Conservation (phyloP, 53 echinoderm and acorn worm species). For the Stichopus horrens region DNA sequence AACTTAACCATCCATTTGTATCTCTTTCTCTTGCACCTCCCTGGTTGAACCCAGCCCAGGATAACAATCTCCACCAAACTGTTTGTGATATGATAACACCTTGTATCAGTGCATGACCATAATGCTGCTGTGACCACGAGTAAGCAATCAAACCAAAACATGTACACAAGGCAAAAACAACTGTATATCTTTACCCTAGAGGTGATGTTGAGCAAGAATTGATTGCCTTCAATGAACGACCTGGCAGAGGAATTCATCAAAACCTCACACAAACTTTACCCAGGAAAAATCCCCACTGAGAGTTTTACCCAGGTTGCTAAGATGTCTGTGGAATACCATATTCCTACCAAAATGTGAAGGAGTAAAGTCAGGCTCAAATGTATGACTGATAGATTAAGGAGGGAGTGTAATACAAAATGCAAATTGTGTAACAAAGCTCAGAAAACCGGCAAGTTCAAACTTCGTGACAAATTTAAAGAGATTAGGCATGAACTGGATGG, state of each 20-base stretch:
- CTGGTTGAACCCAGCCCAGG: too few relatives aligned
- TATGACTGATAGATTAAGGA: background rate
- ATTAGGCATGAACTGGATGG: background rate
- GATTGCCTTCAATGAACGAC: background rate
- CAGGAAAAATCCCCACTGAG: too few relatives aligned
- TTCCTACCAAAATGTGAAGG: background rate
- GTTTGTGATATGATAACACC: conserved; percentile 13
- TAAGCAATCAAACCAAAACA: conserved; percentile 4
- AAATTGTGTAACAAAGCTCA: background rate
- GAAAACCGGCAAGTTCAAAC: background rate
- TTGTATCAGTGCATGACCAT: conserved; percentile 46
- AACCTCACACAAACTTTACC: background rate
- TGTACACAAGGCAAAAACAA: background rate
- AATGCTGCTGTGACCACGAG: conserved; percentile 13
- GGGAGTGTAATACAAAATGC: background rate
- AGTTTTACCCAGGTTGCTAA: background rate
- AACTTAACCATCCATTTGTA: too few relatives aligned
- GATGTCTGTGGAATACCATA: background rate
- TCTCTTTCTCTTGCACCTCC: too few relatives aligned
- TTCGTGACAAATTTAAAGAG: background rate
- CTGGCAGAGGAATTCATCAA: background rate
- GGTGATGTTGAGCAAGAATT: background rate
- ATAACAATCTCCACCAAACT: conserved; percentile 37
- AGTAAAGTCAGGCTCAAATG: background rate
- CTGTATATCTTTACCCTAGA: background rate